These are phyloP conservation scores for Triplophysa yarkandensis DNA, from an alignment of 2,797 vertebrate species.

Conservation along the genomic window DNA sequence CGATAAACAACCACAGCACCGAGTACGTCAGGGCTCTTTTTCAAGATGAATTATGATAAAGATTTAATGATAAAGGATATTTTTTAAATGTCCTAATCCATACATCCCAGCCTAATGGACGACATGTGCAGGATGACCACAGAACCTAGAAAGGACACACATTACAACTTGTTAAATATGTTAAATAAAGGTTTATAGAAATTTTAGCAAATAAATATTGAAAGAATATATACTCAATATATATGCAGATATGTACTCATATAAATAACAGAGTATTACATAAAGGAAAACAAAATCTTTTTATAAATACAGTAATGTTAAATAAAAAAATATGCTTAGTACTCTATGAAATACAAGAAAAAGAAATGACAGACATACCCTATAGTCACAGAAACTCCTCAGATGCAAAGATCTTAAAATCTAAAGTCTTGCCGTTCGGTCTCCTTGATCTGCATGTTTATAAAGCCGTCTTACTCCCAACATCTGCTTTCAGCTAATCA, in stretches of 20 bases:
- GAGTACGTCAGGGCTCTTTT: not conserved
- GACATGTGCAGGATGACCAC: not conserved
- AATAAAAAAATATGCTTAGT: not conserved
- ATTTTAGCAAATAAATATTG: too few species aligned
- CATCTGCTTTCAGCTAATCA: conserved; percentile 43
- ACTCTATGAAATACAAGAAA: not conserved
- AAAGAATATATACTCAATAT: too few species aligned
- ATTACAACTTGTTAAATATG: too few species aligned
- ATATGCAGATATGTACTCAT: too few species aligned
- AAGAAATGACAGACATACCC: conserved; percentile 20
- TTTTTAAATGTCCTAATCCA: not conserved
- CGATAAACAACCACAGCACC: not conserved
- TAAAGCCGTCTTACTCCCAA: conserved; percentile 13
- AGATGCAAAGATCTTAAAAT: not conserved
- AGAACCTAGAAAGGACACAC: not conserved
- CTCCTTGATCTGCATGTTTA: conserved; percentile 17
- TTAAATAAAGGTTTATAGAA: too few species aligned
- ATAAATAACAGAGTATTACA: too few species aligned
- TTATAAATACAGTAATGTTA: not conserved
- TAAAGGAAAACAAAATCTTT: too few species aligned
- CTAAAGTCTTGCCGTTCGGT: not conserved
- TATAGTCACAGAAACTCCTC: conserved; percentile 11
- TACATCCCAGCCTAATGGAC: not conserved
- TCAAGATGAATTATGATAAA: not conserved
- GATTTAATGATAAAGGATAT: too few species aligned